Evolutionary conservation across 2,113 vertebrate species (phyloP), one percentile per base, ranked within the genome.

Genomic region (Barnardius zonarius): DNA sequence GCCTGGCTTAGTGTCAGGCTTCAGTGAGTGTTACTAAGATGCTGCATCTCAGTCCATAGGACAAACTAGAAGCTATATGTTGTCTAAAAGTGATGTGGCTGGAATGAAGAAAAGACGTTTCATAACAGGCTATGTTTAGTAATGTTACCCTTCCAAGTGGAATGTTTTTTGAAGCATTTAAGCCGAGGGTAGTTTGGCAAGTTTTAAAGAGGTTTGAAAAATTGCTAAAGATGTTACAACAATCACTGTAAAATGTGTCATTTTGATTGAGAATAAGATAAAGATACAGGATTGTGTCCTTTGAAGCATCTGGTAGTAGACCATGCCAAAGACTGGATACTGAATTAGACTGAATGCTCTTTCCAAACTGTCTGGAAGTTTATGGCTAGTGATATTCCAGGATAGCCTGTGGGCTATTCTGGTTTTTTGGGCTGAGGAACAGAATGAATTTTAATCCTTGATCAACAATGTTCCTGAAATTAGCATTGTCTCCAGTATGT

Each of bases 321-420:
- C 20, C 31, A 23, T 85, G 88, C 80, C 82, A 86, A 83, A 83
- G 72, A 80, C 27, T 72, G 55, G 46, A 39, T 92, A 52, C 75
- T 79, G 64, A 88, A 76, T 63, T 90, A 83, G 33, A 27, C 27
- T 78, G 74, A 95, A 46, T 39, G 44, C 11, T 93, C 41, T 78
- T 95, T 86, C 88, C 48, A 88, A 76, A 91, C 19, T 63, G 31
- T 91, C 68, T 93, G 78, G 51, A 91, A 92, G 20, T 88, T 94
- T 74, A 73, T 70, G 69, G 55, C 23, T 91, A 54, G 46, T 83
- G 39, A 27, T 74, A 72, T 70, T 91, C 43, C 24, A 28, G 63
- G 66, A 49, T 70, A 93, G n/a, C 54, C 85, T 70, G 70, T 77
- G 33, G 41, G 27, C 12, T 77, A 11, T 59, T 94, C 41, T 80